Percentiles rank a stretch among this genome's conserved stretches.
These are phyloP conservation scores for Gallinago paraguaiae DNA, from an alignment of 2,113 vertebrate genomes.

Conservation along the genomic window DNA sequence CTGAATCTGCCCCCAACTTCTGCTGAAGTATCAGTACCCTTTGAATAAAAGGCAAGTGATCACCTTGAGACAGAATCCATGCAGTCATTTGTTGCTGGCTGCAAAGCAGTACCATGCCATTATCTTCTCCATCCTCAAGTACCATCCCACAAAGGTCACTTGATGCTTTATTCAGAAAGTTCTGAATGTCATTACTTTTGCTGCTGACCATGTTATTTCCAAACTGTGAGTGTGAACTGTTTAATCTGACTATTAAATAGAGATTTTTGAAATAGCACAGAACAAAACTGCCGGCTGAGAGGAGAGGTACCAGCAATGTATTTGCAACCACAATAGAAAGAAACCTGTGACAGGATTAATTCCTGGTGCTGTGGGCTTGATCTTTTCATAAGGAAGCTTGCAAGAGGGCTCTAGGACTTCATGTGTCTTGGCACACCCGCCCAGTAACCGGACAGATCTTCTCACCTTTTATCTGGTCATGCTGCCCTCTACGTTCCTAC, in stretches of 20 bases:
- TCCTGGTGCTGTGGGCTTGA: background rate
- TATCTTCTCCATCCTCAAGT: background rate
- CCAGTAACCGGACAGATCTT: background rate
- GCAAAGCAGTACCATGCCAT: background rate
- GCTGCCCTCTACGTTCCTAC: slow-evolving; percentile 2
- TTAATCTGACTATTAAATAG: background rate
- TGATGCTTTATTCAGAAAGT: background rate
- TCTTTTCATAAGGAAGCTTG: background rate
- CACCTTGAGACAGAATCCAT: background rate
- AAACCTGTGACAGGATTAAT: background rate
- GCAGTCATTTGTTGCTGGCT: background rate
- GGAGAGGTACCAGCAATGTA: background rate
- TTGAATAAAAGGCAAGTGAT: background rate
- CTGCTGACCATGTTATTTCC: slow-evolving; percentile 7
- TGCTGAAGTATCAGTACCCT: background rate
- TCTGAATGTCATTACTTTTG: background rate
- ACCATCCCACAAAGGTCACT: background rate
- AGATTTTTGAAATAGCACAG: background rate
- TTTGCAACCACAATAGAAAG: background rate
- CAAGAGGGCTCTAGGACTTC: background rate
- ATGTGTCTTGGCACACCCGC: background rate
- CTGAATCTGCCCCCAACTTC: background rate
- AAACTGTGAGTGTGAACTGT: slow-evolving; percentile 2
- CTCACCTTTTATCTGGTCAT: slow-evolving; percentile 11
- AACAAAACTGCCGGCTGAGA: background rate